Evolutionary conservation across 2,797 vertebrate species (phyloP).

Genomic region (Bradypodion pumilum): DNA sequence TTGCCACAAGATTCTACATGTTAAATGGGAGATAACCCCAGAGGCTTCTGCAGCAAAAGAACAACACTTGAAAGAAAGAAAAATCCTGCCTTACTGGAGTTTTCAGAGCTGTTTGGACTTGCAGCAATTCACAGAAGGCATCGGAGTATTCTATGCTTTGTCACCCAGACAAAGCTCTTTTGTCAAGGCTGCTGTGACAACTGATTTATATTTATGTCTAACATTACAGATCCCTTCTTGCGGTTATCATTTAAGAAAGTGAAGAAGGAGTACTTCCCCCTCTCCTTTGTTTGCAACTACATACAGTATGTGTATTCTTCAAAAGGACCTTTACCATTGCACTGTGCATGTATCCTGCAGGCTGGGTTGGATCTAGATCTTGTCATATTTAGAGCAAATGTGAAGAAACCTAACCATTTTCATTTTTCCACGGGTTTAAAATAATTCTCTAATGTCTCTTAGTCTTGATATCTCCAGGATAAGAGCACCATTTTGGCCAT

Average conservation of each 20-base stretch:
- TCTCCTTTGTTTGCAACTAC: background rate
- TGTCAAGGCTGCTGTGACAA: background rate
- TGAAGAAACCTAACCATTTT: no score
- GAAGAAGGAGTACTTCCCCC: no score
- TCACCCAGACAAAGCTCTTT: constrained; percentile 28
- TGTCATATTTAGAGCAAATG: background rate
- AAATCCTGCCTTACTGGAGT: constrained; percentile 41
- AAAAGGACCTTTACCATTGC: background rate
- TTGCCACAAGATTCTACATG: constrained; percentile 64
- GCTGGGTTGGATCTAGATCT: background rate
- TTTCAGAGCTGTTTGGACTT: constrained; percentile 61
- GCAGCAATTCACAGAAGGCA: constrained; percentile 31
- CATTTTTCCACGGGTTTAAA: no score
- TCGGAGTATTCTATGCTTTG: constrained; percentile 37
- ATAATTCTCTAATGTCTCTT: no score
- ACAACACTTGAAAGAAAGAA: constrained; percentile 27
- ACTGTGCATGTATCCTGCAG: background rate
- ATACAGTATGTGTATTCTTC: background rate
- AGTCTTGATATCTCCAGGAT: no score
- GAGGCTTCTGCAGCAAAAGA: constrained; percentile 55
- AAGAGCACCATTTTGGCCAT: no score
- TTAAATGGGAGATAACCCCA: constrained; percentile 48
- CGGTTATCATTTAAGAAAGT: background rate
- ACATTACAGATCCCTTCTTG: background rate
- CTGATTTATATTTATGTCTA: constrained; percentile 8